Evolutionary conservation across 53 echinoderm and acorn worm genomes (phyloP), one percentile per base, ranked within the genome.

Genomic region (Arbacia lixula): DNA sequence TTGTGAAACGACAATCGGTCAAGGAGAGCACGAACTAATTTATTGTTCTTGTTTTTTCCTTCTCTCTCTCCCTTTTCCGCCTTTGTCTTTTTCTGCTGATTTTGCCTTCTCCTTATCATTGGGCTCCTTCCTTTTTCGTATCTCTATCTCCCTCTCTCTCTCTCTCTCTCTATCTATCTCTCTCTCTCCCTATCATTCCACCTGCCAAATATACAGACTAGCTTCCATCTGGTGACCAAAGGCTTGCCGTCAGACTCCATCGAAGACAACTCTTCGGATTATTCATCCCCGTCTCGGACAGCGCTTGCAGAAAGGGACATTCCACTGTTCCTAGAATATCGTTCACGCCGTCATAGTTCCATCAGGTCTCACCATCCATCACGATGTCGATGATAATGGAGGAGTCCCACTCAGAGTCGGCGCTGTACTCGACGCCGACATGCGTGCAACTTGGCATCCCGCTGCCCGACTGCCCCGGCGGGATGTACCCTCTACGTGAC

Each of bases 371-470:
- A 21, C 10, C 5, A 21, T 5, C 20, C 6, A 12, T 58, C 36
- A 57, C 40, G 77, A 58, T 77, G 77, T 77, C 77, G 0, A 84
- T 84, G 68, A 84, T 76, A 60, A 90, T 90, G 90, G 86, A 86
- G 11, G 86, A 86, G 26, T 71, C 85, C 3, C 86, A 83, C 16
- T 87, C 88, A n/a, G 98, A 98, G 61, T 90, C 93, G 41, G 96
- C 93, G 17, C 88, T 93, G 56, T 98, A 94, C 80, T 98, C 98
- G 36, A 98, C 98, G 19, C 98, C 98, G 35, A 98, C 98, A 3
- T 98, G 98, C 50, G 98, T 98, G 1, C 98, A 98, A 67, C 91
- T 98, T 3, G 98, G 98, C 11, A 98, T 98, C 17, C 98, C 98
- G 39, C 94, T 98, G 69, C 87, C 94, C 21, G 98, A 98, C 69